Evolutionary conservation across 1,140 invertebrate species (phyloP).

Genomic region (Microplitis mediator): DNA sequence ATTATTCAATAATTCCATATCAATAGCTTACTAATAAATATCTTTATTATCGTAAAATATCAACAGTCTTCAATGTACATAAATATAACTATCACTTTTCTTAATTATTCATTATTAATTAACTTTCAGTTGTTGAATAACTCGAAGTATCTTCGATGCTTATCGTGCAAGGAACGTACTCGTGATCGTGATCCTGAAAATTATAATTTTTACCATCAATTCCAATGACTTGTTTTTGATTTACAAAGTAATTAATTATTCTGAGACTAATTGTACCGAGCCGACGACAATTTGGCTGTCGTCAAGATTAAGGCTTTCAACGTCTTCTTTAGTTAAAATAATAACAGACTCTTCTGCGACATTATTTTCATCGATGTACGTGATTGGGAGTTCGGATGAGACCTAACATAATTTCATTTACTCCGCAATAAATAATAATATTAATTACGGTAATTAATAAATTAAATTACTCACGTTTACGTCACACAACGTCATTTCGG

Average conservation of each 20-base stretch:
- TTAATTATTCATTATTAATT: not conserved
- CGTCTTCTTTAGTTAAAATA: slow-evolving; percentile 55
- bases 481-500: slow-evolving; percentile 46
- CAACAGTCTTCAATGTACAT: no score
- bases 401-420: slow-evolving; percentile 29
- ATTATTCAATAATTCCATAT: no score
- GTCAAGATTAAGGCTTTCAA: slow-evolving; percentile 50
- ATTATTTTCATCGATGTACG: slow-evolving; percentile 56
- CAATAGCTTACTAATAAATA: no score
- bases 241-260: not conserved
- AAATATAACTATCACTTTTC: not conserved
- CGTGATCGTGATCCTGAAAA: slow-evolving; percentile 44
- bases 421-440: not conserved
- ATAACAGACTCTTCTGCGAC: slow-evolving; percentile 56
- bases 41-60: no score
- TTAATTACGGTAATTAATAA: not conserved
- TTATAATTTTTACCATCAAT: slow-evolving; percentile 17
- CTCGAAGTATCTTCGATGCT: slow-evolving; percentile 40
- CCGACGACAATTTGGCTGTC: slow-evolving; percentile 53
- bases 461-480: slow-evolving; percentile 27
- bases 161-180: slow-evolving; percentile 46
- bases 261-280: slow-evolving; percentile 36
- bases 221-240: slow-evolving; percentile 14
- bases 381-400: slow-evolving; percentile 53
- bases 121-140: slow-evolving; percentile 42